Percentiles rank a stretch among this genome's conserved stretches.
Conservation (phyloP, 1,140 invertebrate genomes). For the Drosophila watanabei region DNA sequence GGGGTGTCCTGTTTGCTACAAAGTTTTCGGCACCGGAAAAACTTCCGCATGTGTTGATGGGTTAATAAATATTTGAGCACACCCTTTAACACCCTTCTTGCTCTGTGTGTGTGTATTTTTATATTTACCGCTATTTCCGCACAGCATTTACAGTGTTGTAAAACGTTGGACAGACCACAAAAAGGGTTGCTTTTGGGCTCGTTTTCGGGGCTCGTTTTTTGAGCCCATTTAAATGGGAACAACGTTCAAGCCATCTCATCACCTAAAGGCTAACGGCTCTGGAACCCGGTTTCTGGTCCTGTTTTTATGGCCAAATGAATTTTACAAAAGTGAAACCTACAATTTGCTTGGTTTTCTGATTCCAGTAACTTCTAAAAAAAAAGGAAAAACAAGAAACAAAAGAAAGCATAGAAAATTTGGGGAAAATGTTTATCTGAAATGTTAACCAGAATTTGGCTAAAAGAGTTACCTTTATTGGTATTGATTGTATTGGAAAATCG, state of each 20-base stretch:
- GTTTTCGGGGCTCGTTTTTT: no score
- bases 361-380: constrained; percentile 3
- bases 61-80: constrained; percentile 83
- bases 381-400: background rate
- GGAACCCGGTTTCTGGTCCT: no score
- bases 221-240: constrained; percentile 74
- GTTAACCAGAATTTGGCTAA: constrained; percentile 14
- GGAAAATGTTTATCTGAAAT: background rate
- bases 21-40: constrained; percentile 57
- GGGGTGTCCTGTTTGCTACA: background rate
- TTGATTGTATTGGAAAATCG: constrained; percentile 13
- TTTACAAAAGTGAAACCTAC: constrained; percentile 69
- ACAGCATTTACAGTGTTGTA: constrained; percentile 79
- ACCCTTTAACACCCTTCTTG: constrained; percentile 45
- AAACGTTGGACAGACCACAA: constrained; percentile 76
- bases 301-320: constrained; percentile 81
- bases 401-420: background rate
- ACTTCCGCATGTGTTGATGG: constrained; percentile 81
- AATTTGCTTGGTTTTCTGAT: constrained; percentile 78
- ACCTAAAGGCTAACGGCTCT: constrained; percentile 14
- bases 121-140: constrained; percentile 82
- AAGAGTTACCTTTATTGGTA: constrained; percentile 15
- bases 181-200: constrained; percentile 75
- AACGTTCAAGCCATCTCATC: constrained; percentile 29
- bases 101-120: constrained; percentile 64